phyloP scores from a whole-genome alignment of 2,888 invertebrate species.

The Biston stratarius region DNA sequence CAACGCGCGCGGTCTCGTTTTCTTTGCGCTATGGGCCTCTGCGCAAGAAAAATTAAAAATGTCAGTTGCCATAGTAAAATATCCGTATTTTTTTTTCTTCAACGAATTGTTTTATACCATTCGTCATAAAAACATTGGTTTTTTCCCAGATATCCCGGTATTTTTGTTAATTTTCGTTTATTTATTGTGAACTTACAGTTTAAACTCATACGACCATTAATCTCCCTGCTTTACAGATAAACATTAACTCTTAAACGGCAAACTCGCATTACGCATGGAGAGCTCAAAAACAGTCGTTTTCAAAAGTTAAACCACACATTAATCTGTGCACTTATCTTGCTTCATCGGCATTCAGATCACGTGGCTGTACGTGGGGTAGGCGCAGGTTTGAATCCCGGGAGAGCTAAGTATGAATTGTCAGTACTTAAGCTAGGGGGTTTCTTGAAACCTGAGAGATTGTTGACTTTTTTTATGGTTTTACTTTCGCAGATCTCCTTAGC shows the following conservation, averaged over 20 bases:
- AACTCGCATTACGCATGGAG: constrained; percentile 27
- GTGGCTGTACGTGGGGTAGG: constrained; percentile 64
- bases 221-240: neutral
- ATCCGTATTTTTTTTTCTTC: too few relatives aligned
- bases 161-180: too few relatives aligned
- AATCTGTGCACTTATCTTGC: constrained; percentile 43
- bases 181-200: neutral
- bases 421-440: constrained; percentile 7
- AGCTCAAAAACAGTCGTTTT: constrained; percentile 40
- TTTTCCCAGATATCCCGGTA: too few relatives aligned
- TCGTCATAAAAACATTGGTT: too few relatives aligned
- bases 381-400: constrained; percentile 55
- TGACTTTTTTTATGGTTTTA: neutral
- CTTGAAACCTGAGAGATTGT: neutral
- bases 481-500: too few relatives aligned
- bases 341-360: constrained; percentile 59
- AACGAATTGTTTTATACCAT: too few relatives aligned
- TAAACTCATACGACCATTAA: neutral
- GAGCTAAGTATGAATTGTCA: neutral
- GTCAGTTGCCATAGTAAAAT: too few relatives aligned
- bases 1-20: too few relatives aligned
- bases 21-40: too few relatives aligned
- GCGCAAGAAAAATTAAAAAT: too few relatives aligned
- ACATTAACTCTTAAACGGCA: constrained; percentile 11
- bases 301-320: constrained; percentile 49